Evolutionary conservation across 2,113 vertebrate species (phyloP), one percentile per base, ranked within the genome.

Genomic region (Scolopax mira): DNA sequence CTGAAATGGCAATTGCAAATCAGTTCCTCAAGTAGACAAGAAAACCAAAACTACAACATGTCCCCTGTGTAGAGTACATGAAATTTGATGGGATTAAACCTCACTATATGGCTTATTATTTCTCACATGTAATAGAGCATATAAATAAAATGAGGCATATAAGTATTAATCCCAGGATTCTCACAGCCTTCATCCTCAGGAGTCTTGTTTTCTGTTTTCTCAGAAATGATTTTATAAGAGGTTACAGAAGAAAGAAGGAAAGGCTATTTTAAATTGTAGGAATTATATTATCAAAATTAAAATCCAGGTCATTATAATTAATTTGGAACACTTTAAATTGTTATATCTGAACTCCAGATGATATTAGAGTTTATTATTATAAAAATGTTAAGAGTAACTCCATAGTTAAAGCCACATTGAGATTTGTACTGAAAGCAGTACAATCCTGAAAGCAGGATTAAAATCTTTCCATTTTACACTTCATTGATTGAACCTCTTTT

Each of bases 81-180:
- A 96, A 95, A 95, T 92, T 54, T 88, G 58, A 96, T 83, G 65
- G 65, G 39, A 96, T 96, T 96, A 89, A 96, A 93, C 54, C 25
- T 92, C 37, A 84, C 16, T 86, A 37, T 79, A 95, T n/a, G 19
- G n/a, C 61, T 24, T 79, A 94, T 91, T 96, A 90, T 96, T 97
- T 96, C 82, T 94, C n/a, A 94, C 27, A 79, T 42, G 64, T 61
- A 96, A 88, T 60, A 92, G 57, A 81, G 46, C 21, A 97, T 97
- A 96, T 94, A 88, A 96, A 97, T 22, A 52, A 73, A 30, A 92
- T 74, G 79, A 94, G 27, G 30, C 66, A 90, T 15, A 9, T 79
- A 94, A 95, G 33, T 90, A 95, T 88, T 88, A 97, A 94, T 93
- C 52, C 58, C 54, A 80, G 82, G 70, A 91, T 89, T 97, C 75